Evolutionary conservation across 2,888 invertebrate species (phyloP).

Genomic region (Lumbricus terrestris): DNA sequence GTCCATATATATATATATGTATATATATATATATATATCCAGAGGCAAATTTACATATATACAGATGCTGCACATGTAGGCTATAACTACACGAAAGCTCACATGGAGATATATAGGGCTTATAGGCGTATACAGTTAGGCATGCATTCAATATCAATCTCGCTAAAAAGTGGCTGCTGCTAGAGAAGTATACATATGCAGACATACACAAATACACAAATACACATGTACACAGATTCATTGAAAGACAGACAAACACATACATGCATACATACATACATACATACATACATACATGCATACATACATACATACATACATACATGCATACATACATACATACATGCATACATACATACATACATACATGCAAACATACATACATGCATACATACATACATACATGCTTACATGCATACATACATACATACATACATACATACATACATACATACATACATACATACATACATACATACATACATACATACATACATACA

Average conservation of each 20-base stretch:
- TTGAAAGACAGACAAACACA: no score
- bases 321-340: neutral
- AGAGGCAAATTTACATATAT: neutral
- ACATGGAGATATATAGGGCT: neutral
- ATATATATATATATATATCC: no score
- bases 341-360: neutral
- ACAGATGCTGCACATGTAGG: neutral
- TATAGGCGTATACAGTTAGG: neutral
- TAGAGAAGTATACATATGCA: neutral
- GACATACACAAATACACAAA: neutral
- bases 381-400: no score
- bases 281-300: neutral
- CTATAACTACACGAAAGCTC: neutral
- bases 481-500: neutral
- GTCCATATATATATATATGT: no score
- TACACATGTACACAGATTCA: neutral
- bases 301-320: neutral
- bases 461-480: neutral
- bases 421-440: no score
- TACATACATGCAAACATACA: no score
- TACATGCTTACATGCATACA: no score
- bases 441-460: neutral
- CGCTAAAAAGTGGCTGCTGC: neutral
- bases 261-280: constrained; percentile 12
- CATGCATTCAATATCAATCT: neutral